A percentile compares a stretch with the other conserved stretches of the same genome.
These are phyloP conservation scores for Tineola bisselliella DNA, from an alignment of 2,888 invertebrate species.

Conservation along the genomic window DNA sequence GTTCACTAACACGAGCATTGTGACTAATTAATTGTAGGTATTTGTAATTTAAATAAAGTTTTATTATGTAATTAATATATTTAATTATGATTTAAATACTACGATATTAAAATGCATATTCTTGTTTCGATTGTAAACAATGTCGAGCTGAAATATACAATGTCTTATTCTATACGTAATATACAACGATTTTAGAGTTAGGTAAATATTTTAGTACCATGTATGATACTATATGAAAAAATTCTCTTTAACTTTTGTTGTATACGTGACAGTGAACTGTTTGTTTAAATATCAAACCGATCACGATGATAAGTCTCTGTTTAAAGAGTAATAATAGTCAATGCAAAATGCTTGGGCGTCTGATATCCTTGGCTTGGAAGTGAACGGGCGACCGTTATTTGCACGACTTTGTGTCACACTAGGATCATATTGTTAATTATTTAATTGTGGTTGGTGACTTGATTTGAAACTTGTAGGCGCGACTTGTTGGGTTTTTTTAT, in stretches of 20 bases:
- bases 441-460: neutral
- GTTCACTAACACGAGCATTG: neutral
- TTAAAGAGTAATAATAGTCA: neutral
- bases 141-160: too few relatives aligned
- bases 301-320: neutral
- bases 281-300: neutral
- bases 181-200: too few relatives aligned
- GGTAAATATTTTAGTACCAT: too few relatives aligned
- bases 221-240: too few relatives aligned
- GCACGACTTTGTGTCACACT: neutral
- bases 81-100: neutral
- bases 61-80: neutral
- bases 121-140: neutral
- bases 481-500: too few relatives aligned
- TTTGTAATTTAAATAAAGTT: neutral
- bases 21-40: neutral
- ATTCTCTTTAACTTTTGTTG: too few relatives aligned
- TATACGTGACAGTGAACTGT: too few relatives aligned
- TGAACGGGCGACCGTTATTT: slow-evolving; percentile 1
- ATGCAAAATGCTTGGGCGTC: neutral
- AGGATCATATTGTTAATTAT: neutral
- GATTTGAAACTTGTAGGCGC: neutral
- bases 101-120: neutral
- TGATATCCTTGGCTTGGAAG: neutral
- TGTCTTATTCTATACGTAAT: too few relatives aligned